Conservation (phyloP, 2,797 vertebrate genomes). For the Glyptemys insculpta region DNA sequence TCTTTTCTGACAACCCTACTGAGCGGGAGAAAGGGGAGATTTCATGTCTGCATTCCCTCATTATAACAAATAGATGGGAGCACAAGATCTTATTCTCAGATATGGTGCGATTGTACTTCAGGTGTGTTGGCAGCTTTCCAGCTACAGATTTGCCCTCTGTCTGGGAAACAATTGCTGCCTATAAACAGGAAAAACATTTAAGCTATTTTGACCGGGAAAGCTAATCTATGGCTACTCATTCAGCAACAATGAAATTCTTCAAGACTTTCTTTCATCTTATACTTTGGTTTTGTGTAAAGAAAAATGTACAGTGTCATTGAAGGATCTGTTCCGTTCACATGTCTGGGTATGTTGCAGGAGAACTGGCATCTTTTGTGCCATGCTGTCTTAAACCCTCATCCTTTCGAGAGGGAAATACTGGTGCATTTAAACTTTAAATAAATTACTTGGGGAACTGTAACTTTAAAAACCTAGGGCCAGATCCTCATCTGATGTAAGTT, state of each 20-base stretch:
- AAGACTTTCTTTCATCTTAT: conserved; percentile 1
- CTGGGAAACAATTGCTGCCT: neutral
- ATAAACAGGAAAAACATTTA: conserved; percentile 16
- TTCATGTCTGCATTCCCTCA: neutral
- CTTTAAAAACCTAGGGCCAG: neutral
- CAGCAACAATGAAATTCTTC: neutral
- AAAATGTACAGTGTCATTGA: conserved; percentile 4
- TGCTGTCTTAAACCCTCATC: neutral
- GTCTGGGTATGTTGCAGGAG: neutral
- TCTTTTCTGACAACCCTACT: neutral
- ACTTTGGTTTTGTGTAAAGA: conserved; percentile 10
- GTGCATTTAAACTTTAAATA: neutral
- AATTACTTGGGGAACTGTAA: neutral
- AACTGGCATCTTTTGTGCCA: neutral
- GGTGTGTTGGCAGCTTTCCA: neutral
- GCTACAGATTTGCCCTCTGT: neutral
- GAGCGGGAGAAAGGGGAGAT: neutral
- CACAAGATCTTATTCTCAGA: neutral
- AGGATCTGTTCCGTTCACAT: conserved; percentile 3
- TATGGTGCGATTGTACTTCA: neutral
- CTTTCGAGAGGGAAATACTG: neutral
- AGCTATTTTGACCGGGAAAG: neutral
- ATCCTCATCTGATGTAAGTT: neutral
- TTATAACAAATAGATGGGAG: neutral
- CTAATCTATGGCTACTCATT: neutral